phyloP scores from a whole-genome alignment of 2,888 invertebrate genomes.

The Pegoplata infirma region DNA sequence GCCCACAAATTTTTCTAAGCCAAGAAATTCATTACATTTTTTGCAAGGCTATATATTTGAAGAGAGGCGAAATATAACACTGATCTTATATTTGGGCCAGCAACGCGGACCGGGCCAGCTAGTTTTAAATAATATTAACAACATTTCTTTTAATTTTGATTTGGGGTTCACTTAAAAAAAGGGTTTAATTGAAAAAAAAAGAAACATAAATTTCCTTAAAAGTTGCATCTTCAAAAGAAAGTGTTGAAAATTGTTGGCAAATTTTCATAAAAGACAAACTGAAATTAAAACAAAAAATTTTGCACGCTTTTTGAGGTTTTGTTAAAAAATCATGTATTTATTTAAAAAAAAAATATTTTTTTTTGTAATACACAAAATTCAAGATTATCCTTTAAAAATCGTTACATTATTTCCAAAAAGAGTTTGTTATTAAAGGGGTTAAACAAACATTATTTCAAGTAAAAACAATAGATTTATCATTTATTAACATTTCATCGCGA shows the following conservation, averaged over 20 bases:
- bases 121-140: too few species aligned
- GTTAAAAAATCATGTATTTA: background rate
- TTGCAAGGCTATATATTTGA: too few species aligned
- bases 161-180: background rate
- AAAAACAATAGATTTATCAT: background rate
- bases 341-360: background rate
- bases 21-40: too few species aligned
- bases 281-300: constrained; percentile 14
- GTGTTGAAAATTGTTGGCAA: background rate
- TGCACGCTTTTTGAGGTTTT: constrained; percentile 42
- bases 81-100: too few species aligned
- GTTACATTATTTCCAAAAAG: background rate
- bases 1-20: too few species aligned
- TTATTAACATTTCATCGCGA: constrained; percentile 2
- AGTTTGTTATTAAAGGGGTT: constrained; percentile 11
- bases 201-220: background rate
- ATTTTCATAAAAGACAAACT: background rate
- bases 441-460: background rate
- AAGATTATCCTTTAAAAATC: constrained; percentile 7
- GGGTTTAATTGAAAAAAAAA: background rate
- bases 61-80: too few species aligned
- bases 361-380: too few species aligned
- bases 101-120: too few species aligned
- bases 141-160: background rate
- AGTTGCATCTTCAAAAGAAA: background rate